Evolutionary conservation across 2,888 invertebrate genomes (phyloP), one percentile per base, ranked within the genome.

Genomic region (Chironomus riparius): DNA sequence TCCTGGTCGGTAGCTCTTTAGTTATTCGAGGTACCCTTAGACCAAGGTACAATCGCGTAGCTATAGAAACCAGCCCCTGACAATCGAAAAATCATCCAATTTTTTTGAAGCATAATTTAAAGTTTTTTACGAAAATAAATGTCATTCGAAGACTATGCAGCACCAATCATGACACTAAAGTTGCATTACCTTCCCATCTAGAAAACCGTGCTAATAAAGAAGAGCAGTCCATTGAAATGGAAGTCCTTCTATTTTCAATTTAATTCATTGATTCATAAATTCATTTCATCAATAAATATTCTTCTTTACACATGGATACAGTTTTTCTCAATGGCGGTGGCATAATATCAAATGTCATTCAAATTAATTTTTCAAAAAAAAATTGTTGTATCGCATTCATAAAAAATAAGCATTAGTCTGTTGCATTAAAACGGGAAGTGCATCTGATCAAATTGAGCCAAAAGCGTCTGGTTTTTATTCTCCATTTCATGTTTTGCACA

Each of bases 261-360:
- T 56, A 56, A 38, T 15, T 56, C 48, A 48, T n/a, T 48, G n/a
- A 48, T n/a, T 65, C 21, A 22, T 21, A 65, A 24, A 24, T n/a
- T 56, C 15, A n/a, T n/a, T 15, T 3, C 56, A 56, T 7, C 56
- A 56, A 15, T 56, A 18, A 56, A 56, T 56, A n/a, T 50, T 50
- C 15, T 50, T 50, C 13, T 50, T 18, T 4, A 56, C 15, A 7
- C 50, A n/a, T 56, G 15, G 4, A 65, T 24, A 10, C 21, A 65
- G 13, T 65, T 22, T 18, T n/a, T n/a, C 21, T 56, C 56, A 56
- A 38, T 38, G 38, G 15, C 15, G 18, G 56, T 56, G 56, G 56
- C 56, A 56, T 72, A 62, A 47, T 65, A 74, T 74, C 74, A 68
- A 62, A 74, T 74, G 62, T 38, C 65, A 74, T 62, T 74, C 47